Conservation (phyloP, 2,888 invertebrate genomes). For the Sceliomorpha sp. region DNA sequence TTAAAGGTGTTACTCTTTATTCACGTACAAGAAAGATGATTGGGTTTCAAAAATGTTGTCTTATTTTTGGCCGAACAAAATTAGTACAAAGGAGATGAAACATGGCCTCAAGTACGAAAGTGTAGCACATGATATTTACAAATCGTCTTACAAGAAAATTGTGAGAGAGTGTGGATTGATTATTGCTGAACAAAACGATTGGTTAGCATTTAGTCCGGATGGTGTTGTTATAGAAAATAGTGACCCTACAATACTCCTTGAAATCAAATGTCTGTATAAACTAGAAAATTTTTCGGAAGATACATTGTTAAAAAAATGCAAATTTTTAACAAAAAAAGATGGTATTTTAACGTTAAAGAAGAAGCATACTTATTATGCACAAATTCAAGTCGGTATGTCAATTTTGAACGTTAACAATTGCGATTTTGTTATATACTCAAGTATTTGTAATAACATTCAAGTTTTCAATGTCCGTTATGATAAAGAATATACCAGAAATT, state of each 20-base stretch:
- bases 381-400: constrained; percentile 18
- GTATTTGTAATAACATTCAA: neutral
- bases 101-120: constrained; percentile 20
- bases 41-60: constrained; percentile 22
- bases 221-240: constrained; percentile 12
- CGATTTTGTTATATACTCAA: constrained; percentile 6
- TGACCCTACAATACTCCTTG: neutral
- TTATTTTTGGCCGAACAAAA: constrained; percentile 34
- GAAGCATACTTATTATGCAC: constrained; percentile 12
- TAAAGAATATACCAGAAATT: constrained; percentile 2
- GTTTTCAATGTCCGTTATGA: constrained; percentile 1
- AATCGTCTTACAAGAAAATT: neutral
- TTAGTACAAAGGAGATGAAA: constrained; percentile 9
- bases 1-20: constrained; percentile 32
- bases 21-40: constrained; percentile 27
- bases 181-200: constrained; percentile 3
- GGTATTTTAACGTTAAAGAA: neutral
- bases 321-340: constrained; percentile 1
- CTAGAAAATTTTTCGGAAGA: constrained; percentile 1
- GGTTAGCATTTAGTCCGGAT: constrained; percentile 23
- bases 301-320: constrained; percentile 5
- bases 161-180: constrained; percentile 17
- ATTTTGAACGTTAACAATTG: constrained; percentile 1
- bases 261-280: constrained; percentile 22
- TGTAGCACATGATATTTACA: neutral